A percentile compares a stretch with the other conserved stretches of the same genome.
phyloP scores from a whole-genome alignment of 2,113 vertebrate species.

The Indicator indicator region DNA sequence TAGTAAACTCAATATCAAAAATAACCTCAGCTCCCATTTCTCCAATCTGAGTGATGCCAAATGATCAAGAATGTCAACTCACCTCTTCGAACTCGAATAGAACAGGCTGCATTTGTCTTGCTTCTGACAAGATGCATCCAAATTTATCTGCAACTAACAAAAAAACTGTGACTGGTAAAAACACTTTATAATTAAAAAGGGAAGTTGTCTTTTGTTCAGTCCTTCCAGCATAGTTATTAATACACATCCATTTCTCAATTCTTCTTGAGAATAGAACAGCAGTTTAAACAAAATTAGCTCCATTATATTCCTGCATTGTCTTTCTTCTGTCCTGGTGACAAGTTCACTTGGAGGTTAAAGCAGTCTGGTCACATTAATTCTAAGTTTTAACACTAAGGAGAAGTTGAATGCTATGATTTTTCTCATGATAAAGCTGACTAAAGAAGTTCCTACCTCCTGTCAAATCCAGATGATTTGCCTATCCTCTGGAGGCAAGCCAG shows the following conservation, averaged over 20 bases:
- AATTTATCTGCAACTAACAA: not conserved
- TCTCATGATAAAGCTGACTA: not conserved
- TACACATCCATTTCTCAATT: not conserved
- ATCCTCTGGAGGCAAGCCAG: not conserved
- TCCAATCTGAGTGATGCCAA: not conserved
- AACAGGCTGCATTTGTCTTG: not conserved
- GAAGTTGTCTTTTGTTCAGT: not conserved
- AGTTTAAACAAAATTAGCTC: not conserved
- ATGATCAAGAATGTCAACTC: not conserved
- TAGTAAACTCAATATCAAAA: not conserved
- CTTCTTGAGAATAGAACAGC: not conserved
- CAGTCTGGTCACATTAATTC: not conserved
- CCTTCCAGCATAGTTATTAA: not conserved
- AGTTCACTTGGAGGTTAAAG: conserved; percentile 20
- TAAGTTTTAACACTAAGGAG: not conserved
- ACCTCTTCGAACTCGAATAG: not conserved
- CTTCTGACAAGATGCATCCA: not conserved
- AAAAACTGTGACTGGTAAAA: not conserved
- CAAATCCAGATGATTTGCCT: not conserved
- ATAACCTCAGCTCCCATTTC: not conserved
- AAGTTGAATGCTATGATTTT: not conserved
- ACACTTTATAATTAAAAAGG: not conserved
- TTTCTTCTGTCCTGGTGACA: conserved; percentile 14
- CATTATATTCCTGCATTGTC: not conserved
- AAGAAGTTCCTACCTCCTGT: not conserved